Base-by-base conservation (phyloP, 2,113 vertebrate species). In the Pseudorhombus dupliciocellatus region DNA sequence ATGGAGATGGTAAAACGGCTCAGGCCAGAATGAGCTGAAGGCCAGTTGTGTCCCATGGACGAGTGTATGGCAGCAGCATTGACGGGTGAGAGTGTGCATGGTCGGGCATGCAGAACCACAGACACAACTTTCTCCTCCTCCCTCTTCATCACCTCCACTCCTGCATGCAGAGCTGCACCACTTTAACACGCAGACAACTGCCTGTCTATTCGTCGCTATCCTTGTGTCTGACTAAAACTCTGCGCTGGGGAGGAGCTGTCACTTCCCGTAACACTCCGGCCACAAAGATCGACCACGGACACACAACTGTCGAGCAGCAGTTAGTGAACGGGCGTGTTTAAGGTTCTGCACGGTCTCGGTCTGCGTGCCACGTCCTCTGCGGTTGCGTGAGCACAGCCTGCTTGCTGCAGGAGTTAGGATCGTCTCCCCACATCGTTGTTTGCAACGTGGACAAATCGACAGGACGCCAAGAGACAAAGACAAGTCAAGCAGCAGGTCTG, bases 141-240 rank as follows among this genome's bases (percentile, higher is more conserved):
- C 72, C 53, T n/a, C 37, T 70, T 62, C 52, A 53, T 48, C 63
- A 55, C 77, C 80, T 60, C 68, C 87, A 7, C 31, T 31, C 31
- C 31, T 59, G 53, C 87, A 90, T 90, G 88, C 86, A 80, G 65
- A 77, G 67, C 77, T 57, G 57, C 60, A 52, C 30, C n/a, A 25
- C 48, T 44, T 31, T 24, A 34, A 51, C 31, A 73, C 40, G 53
- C 60, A 40, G 73, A 73, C 60, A 48, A 53, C 46, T 68, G 52
- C 18, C 62, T 53, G 61, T 42, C 46, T 66, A 42, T 31, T 73
- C 75, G 64, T 31, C 14, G 9, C 70, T 56, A 24, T 30, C 37
- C 34, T 44, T 18, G 52, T 46, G 82, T 87, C 84, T 67, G 87
- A 77, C 77, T 88, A 88, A 91, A 92, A 90, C 92, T 91, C 91